Percentiles rank a stretch among this genome's conserved stretches.
phyloP scores from a whole-genome alignment of 2,888 invertebrate species.

The Petrolisthes cinctipes region DNA sequence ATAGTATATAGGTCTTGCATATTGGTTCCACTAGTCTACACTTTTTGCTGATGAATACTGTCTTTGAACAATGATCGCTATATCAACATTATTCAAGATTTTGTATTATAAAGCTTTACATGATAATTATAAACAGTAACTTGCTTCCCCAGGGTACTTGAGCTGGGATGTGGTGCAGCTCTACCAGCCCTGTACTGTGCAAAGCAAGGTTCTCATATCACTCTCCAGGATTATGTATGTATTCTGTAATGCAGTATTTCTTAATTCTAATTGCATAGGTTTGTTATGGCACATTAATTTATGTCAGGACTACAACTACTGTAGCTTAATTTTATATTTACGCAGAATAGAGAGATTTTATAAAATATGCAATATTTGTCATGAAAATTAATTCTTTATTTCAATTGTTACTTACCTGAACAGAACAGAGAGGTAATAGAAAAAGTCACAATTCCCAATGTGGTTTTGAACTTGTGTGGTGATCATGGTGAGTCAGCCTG shows the following conservation, averaged over 20 bases:
- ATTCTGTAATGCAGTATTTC: background rate
- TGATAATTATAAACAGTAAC: background rate
- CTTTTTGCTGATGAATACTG: too few species aligned
- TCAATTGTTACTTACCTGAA: background rate
- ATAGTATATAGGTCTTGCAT: background rate
- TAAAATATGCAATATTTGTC: too few species aligned
- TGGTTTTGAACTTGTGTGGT: slow-evolving; percentile 75
- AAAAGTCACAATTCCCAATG: slow-evolving; percentile 85
- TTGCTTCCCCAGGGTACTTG: slow-evolving; percentile 75
- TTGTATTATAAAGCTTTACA: too few species aligned
- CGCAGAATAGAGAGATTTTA: too few species aligned
- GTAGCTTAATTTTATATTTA: too few species aligned
- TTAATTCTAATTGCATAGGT: too few species aligned
- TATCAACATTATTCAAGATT: too few species aligned
- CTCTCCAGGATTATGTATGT: slow-evolving; percentile 95
- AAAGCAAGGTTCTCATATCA: slow-evolving; percentile 78
- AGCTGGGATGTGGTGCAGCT: slow-evolving; percentile 94
- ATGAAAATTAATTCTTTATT: background rate
- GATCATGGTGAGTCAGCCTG: background rate
- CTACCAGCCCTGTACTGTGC: slow-evolving; percentile 86
- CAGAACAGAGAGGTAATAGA: slow-evolving; percentile 89
- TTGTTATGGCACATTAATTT: too few species aligned
- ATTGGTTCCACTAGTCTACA: too few species aligned
- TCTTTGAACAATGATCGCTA: too few species aligned
- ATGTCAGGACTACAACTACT: too few species aligned